These are phyloP conservation scores for Habroteleia sp. DNA, from an alignment of 2,888 invertebrate genomes.

Conservation along the genomic window DNA sequence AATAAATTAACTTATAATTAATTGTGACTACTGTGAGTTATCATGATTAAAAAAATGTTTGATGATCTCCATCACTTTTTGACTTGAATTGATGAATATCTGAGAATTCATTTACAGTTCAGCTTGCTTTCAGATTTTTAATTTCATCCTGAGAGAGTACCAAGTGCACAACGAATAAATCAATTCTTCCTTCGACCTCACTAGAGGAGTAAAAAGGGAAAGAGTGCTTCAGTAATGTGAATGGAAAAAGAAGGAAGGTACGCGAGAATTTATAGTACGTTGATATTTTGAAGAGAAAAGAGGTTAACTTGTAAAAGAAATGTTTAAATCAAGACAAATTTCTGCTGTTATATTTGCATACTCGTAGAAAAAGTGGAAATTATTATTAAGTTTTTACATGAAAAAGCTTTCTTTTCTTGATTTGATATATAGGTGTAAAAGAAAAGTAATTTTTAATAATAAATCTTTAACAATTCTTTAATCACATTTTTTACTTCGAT, in stretches of 20 bases:
- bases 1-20: conserved; percentile 2
- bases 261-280: conserved; percentile 59
- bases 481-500: too few species aligned
- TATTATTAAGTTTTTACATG: conserved; percentile 10
- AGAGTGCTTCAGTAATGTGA: conserved; percentile 47
- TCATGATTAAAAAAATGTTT: conserved; percentile 10
- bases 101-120: conserved; percentile 64
- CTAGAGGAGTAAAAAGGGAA: conserved; percentile 53
- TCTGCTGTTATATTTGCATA: conserved; percentile 14
- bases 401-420: neutral
- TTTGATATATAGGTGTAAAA: neutral
- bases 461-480: too few species aligned
- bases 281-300: conserved; percentile 59
- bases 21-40: neutral
- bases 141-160: conserved; percentile 62
- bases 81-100: conserved; percentile 40
- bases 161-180: conserved; percentile 61
- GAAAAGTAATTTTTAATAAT: too few species aligned
- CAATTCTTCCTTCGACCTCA: conserved; percentile 55
- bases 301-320: conserved; percentile 45
- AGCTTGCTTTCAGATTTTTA: conserved; percentile 65
- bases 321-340: conserved; percentile 53
- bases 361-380: conserved; percentile 3
- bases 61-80: conserved; percentile 7
- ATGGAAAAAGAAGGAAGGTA: conserved; percentile 50